phyloP scores from a whole-genome alignment of 2,888 invertebrate species.

The Slavum lentiscoides region DNA sequence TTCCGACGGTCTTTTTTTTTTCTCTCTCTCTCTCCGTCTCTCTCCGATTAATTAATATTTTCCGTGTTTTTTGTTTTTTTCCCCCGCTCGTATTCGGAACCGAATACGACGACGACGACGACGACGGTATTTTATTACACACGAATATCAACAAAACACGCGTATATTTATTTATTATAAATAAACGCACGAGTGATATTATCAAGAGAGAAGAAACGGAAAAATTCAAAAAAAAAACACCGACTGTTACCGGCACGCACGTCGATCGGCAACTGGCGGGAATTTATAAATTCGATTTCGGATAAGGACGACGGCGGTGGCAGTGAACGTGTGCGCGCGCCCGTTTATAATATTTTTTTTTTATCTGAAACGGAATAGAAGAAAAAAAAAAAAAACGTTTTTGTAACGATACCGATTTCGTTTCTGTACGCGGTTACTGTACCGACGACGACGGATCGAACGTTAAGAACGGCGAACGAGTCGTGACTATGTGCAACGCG shows the following conservation, averaged over 20 bases:
- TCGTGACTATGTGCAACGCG: conserved; percentile 52
- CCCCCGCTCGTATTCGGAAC: no score
- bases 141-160: no score
- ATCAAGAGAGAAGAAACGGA: no score
- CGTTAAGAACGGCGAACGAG: conserved; percentile 48
- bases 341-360: no score
- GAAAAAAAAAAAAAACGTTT: conserved; percentile 42
- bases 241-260: conserved; percentile 40
- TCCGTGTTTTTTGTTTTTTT: no score
- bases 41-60: no score
- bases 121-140: no score
- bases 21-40: no score
- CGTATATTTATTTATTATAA: no score
- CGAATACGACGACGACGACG: not conserved
- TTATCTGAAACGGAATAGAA: not conserved
- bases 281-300: conserved; percentile 41
- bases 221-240: conserved; percentile 4
- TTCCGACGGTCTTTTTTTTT: no score
- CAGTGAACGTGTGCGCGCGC: conserved; percentile 10
- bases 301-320: conserved; percentile 24
- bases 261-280: conserved; percentile 47
- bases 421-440: conserved; percentile 35
- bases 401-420: conserved; percentile 47
- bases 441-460: conserved; percentile 23
- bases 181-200: not conserved